Base-by-base conservation (phyloP, 2,888 invertebrate genomes). In the Cataglyphis albicans region DNA sequence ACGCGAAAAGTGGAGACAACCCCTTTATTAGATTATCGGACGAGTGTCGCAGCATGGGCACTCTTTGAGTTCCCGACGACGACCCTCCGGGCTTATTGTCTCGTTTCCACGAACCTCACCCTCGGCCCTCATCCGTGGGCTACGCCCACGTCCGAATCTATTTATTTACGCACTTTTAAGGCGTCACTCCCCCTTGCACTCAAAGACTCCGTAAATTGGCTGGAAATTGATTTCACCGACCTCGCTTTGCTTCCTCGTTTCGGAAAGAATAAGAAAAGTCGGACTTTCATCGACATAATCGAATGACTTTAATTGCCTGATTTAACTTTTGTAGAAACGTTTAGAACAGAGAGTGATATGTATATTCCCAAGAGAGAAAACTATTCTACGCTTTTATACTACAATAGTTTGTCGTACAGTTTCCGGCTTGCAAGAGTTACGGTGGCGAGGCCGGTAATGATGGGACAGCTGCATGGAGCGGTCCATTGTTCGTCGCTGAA, bases 11-110 rank as follows among this genome's bases (percentile, higher is more conserved):
- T 87, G 89, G 87, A 87, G 91, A 89, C 91, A 92, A 93, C 92
- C 93, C 93, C 93, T 94, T 93, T 94, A 94, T 94, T 94, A 94
- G 93, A 94, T 94, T 94, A 94, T 91, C 90, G 90, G 89, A 91
- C 91, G 91, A 91, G 91, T 91, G 91, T 91, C 90, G 91, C 92
- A 91, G 91, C 87, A 87, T 87, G 89, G 88, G 85, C 89, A 91
- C 91, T 90, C 91, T 90, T 90, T 91, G 92, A 90, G 91, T 91
- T 89, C 87, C 86, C 86, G 87, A 70, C 86, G 87, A 85, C 88
- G 86, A 91, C 92, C 93, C 93, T 92, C 88, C 84, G 88, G 90
- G 91, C 91, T 93, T 92, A 92, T 93, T 92, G 91, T 92, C 92
- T 93, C 92, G 88, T 91, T 88, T 89, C 90, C 80, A 86, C 88